Evolutionary conservation across 92 coral and sea anemone genomes (phyloP).

Genomic region (Umimayanthus kanabou): DNA sequence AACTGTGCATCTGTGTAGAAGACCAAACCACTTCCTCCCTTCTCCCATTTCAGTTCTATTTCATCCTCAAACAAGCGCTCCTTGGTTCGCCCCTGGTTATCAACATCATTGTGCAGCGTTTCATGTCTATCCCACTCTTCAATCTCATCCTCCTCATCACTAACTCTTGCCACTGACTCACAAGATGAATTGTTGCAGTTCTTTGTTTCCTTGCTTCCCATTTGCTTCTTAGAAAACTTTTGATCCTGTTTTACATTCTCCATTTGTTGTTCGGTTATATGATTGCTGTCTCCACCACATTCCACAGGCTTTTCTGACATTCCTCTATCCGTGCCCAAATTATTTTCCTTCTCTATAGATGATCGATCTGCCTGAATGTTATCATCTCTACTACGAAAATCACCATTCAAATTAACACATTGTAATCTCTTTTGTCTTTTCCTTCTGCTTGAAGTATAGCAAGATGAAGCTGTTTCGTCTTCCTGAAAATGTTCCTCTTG

Average conservation of each 20-base stretch:
- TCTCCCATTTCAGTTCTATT: constrained; percentile 98
- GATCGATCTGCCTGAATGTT: background rate
- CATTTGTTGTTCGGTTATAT: background rate
- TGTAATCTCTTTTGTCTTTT: background rate
- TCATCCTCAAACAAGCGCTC: constrained; percentile 94
- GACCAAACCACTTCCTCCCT: constrained; percentile 99
- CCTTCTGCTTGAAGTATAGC: background rate
- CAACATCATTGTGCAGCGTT: constrained; percentile 92
- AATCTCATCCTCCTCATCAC: constrained; percentile 53
- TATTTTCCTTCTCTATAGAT: background rate
- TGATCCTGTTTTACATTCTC: background rate
- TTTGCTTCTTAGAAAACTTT: background rate
- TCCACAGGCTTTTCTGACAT: background rate
- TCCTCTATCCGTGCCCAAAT: background rate
- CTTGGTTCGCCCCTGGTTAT: constrained; percentile 91
- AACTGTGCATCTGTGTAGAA: constrained; percentile 99
- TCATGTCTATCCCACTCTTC: constrained; percentile 99
- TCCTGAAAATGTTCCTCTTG: background rate
- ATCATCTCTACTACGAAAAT: background rate
- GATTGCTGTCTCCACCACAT: background rate
- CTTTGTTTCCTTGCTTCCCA: background rate
- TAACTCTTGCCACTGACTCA: background rate
- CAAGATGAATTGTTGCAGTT: background rate
- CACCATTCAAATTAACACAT: background rate
- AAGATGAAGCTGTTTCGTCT: constrained; percentile 10